Conservation (phyloP, 2,888 invertebrate genomes). For the Tipula lateralis region DNA sequence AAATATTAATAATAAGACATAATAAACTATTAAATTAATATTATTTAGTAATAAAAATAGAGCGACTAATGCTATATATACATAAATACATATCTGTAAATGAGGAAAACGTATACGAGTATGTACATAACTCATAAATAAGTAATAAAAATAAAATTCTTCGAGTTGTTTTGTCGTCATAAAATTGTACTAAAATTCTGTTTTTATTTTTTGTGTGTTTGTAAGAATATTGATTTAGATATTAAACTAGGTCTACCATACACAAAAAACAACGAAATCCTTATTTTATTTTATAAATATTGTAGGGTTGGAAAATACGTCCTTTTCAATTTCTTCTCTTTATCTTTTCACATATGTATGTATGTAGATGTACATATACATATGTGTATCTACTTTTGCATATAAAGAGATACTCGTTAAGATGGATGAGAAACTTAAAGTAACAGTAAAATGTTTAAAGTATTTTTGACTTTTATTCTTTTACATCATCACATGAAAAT, state of each 20-base stretch:
- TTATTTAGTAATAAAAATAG: background rate
- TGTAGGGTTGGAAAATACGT: background rate
- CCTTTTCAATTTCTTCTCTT: background rate
- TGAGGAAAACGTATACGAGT: background rate
- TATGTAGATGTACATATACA: background rate
- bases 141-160: background rate
- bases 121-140: background rate
- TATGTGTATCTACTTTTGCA: background rate
- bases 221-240: background rate
- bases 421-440: background rate
- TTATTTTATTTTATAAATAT: background rate
- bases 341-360: background rate
- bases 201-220: background rate
- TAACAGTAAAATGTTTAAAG: background rate
- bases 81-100: background rate
- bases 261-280: background rate
- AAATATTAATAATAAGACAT: background rate
- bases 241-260: background rate
- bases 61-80: background rate
- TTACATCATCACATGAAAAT: background rate
- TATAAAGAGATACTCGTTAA: background rate
- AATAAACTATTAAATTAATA: background rate
- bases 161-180: constrained; percentile 15
- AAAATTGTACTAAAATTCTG: background rate
- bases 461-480: background rate